A percentile compares a stretch with the other conserved stretches of the same genome.
phyloP scores from a whole-genome alignment of 2,888 invertebrate species.

The Drosophila infuscata region DNA sequence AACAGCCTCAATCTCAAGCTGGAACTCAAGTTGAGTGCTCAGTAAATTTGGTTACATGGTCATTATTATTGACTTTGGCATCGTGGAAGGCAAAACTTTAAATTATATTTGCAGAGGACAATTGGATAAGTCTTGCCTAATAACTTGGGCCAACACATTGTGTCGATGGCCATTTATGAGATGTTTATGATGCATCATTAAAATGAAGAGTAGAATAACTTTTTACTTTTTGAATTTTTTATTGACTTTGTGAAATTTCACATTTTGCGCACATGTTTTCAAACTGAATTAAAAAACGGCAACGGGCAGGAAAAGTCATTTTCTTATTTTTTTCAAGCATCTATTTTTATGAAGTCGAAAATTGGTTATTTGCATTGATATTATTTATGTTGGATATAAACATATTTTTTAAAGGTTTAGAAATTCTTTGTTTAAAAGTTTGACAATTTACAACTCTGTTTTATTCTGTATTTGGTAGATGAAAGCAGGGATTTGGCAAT shows the following conservation, averaged over 20 bases:
- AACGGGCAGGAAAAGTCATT: neutral
- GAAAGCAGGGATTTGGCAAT: neutral
- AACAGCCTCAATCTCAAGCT: constrained; percentile 25
- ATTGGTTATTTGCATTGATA: neutral
- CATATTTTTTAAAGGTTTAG: neutral
- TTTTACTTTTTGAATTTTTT: neutral
- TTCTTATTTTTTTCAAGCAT: no score
- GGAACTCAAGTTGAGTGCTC: constrained; percentile 43
- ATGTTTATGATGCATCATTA: constrained; percentile 29
- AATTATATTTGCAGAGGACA: constrained; percentile 74
- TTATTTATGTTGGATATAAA: neutral
- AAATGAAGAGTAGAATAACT: constrained; percentile 26
- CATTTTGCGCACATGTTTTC: neutral
- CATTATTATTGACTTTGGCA: constrained; percentile 77
- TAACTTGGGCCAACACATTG: neutral
- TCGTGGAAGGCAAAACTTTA: constrained; percentile 62
- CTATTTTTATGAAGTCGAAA: neutral
- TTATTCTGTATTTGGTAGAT: neutral
- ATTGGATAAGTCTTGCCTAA: constrained; percentile 67
- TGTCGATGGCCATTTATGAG: constrained; percentile 11
- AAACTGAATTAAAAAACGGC: neutral
- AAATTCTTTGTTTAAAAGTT: neutral
- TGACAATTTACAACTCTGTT: neutral
- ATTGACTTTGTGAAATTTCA: constrained; percentile 6
- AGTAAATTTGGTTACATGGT: constrained; percentile 76